Evolutionary conservation across 2,113 vertebrate genomes (phyloP), one percentile per base, ranked within the genome.

Genomic region (Seriola rivoliana): DNA sequence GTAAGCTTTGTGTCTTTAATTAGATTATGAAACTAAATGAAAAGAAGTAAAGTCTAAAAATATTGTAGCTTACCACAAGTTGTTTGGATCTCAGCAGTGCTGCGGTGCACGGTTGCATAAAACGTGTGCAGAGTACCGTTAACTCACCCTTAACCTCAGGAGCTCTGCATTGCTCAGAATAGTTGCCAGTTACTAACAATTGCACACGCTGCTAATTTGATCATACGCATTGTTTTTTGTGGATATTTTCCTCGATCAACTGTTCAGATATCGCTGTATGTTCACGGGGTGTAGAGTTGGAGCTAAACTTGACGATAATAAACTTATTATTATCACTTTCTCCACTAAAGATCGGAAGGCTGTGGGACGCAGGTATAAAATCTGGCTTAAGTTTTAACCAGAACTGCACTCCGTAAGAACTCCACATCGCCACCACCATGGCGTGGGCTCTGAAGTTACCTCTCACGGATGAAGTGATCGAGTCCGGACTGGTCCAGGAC

Each of bases 371-470:
- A 32, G 74, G 62, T 46, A 4, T 70, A 3, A 10, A 75, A 57
- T 65, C 75, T 67, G 44, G 46, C 48, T 55, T 11, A 55, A 81
- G 60, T 78, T 90, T 78, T 50, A 82, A 72, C 67, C 80, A 46
- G 32, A 84, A 48, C 57, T 73, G 40, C 76, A 74, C 64, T 69
- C 81, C 44, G 38, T 62, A 63, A 84, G 63, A 71, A 63, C 84
- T 12, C 3, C 85, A 29, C 68, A 66, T 36, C 66, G 40, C 52
- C 68, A 5, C 25, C 89, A 85, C 79, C 89, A 99, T 99, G 98
- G 97, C 98, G 77, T 99, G 98, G 98, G 97, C 98, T 70, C 93
- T 99, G 88, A 99, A 99, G 94, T 88, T 99, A 90, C 98, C 98
- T 3, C 96, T 99, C 84, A 96, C 98, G 0, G 98, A 99, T 34